Conservation (phyloP, 2,888 invertebrate species). For the Phalangium opilio region DNA sequence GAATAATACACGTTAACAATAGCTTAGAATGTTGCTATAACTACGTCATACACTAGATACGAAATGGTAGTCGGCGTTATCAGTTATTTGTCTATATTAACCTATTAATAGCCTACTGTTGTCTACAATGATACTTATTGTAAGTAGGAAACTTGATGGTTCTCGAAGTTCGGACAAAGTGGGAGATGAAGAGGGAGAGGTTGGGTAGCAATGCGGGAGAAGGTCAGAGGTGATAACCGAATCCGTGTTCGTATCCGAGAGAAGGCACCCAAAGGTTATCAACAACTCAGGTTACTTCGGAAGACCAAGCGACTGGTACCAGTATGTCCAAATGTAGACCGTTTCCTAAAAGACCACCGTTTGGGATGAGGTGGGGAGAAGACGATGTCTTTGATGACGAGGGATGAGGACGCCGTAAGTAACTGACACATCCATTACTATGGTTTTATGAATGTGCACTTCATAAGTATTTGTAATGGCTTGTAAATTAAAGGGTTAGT, state of each 20-base stretch:
- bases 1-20: too few relatives aligned
- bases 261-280: slow-evolving; percentile 1
- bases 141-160: too few relatives aligned
- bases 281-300: background rate
- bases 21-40: too few relatives aligned
- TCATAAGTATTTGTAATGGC: too few relatives aligned
- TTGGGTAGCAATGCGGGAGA: slow-evolving; percentile 21
- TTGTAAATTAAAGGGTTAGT: too few relatives aligned
- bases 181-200: slow-evolving; percentile 10
- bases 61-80: too few relatives aligned
- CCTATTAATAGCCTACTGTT: too few relatives aligned
- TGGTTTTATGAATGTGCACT: too few relatives aligned
- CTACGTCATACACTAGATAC: too few relatives aligned
- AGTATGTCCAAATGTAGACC: background rate
- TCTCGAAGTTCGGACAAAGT: slow-evolving; percentile 11
- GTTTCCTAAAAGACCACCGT: background rate
- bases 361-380: background rate
- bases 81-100: too few relatives aligned
- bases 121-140: too few relatives aligned
- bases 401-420: slow-evolving; percentile 24
- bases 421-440: too few relatives aligned
- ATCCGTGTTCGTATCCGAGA: background rate
- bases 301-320: background rate
- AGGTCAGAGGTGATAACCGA: slow-evolving; percentile 4
- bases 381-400: slow-evolving; percentile 16